These are phyloP conservation scores for Eurosta solidaginis DNA, from an alignment of 1,140 invertebrate species.

Conservation along the genomic window DNA sequence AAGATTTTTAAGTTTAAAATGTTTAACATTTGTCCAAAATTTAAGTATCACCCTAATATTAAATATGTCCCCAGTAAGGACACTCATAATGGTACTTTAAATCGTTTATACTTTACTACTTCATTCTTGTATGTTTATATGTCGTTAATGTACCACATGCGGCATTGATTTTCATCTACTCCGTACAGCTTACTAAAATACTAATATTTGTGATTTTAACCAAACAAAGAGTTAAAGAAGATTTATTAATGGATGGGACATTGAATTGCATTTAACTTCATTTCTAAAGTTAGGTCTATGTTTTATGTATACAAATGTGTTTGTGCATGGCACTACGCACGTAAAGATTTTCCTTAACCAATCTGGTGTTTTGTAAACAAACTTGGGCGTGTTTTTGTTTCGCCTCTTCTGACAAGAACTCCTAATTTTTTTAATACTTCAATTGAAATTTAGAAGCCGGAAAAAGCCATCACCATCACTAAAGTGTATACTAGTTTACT, in stretches of 20 bases:
- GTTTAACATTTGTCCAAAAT: too few species aligned
- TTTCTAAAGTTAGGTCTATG: background rate
- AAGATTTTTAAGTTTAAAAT: too few species aligned
- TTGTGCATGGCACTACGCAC: background rate
- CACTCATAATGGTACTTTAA: background rate
- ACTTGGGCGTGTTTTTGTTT: conserved; percentile 17
- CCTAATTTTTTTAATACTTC: conserved; percentile 8
- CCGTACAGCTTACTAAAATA: background rate
- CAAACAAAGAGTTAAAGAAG: background rate
- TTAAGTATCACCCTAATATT: too few species aligned
- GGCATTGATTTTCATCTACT: too few species aligned
- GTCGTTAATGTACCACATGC: background rate
- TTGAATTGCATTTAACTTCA: background rate
- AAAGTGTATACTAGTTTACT: too few species aligned
- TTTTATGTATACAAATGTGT: background rate
- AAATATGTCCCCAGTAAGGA: too few species aligned
- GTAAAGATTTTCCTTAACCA: background rate
- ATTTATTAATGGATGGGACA: background rate
- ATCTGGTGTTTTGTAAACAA: conserved; percentile 14
- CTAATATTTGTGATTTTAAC: background rate
- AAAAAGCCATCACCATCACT: conserved; percentile 6
- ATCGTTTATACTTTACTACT: background rate
- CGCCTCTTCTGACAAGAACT: conserved; percentile 26
- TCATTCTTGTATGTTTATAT: too few species aligned
- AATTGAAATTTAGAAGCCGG: background rate